A percentile compares a stretch with the other conserved stretches of the same genome.
These are phyloP conservation scores for Chelidonichthys spinosus DNA, from an alignment of 2,797 vertebrate genomes.

Conservation along the genomic window DNA sequence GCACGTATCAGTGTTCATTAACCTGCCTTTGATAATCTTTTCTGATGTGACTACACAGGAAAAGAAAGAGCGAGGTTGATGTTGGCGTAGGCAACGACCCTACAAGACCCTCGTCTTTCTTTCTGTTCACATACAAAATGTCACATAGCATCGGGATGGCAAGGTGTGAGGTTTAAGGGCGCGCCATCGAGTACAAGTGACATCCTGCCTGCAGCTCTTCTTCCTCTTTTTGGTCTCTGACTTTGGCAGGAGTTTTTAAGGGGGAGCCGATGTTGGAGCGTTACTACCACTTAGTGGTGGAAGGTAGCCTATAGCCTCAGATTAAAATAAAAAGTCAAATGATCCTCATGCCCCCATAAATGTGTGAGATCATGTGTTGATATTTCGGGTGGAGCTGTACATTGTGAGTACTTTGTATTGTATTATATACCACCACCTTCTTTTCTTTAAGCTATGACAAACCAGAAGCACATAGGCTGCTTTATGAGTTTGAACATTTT, in stretches of 20 bases:
- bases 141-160: not conserved
- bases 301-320: conserved; percentile 9
- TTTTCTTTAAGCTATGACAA: no score
- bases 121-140: conserved; percentile 19
- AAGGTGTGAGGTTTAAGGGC: not conserved
- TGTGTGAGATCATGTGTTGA: not conserved
- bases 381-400: not conserved
- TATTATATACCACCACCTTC: no score
- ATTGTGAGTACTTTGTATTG: not conserved
- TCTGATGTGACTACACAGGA: conserved; percentile 30
- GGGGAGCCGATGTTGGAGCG: conserved; percentile 8
- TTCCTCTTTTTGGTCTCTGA: conserved; percentile 2
- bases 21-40: conserved; percentile 20
- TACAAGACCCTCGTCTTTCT: not conserved
- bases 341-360: not conserved
- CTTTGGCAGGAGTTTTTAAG: not conserved
- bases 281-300: conserved; percentile 67
- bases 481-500: no score
- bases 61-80: conserved; percentile 20
- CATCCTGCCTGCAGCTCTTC: not conserved
- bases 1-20: not conserved
- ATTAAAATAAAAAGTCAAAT: not conserved
- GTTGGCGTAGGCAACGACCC: not conserved
- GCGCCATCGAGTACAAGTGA: not conserved
- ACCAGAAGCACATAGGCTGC: no score